Evolutionary conservation across 2,113 vertebrate genomes (phyloP), one percentile per base, ranked within the genome.

Genomic region (Nematolebias whitei): DNA sequence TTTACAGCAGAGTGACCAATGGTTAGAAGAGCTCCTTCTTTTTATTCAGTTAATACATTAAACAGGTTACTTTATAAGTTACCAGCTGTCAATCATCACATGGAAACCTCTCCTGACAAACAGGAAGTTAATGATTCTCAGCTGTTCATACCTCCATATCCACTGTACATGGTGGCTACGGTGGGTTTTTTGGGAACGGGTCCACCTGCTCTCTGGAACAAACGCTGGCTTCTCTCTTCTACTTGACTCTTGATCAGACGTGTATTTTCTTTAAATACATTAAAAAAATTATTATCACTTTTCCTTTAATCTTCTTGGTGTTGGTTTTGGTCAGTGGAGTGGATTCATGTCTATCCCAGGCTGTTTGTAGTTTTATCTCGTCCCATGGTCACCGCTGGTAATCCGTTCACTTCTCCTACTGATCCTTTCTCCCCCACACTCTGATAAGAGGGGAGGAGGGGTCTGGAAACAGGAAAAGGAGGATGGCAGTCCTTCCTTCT

Each of bases 71-170:
- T 19, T 19, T 47, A 40, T 67, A 67, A 53, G 44, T 72, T 53
- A 85, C 59, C 59, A 18, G 48, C 39, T 63, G 76, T 77, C 63
- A 76, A 68, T 24, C 70, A 60, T 41, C 40, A 74, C 44, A 61
- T 41, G 10, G 7, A 5, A 35, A n/a, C 23, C 53, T 4, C 15
- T 64, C 55, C 45, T 12, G 55, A 47, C 16, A 20, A 63, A 73
- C 44, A 66, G 3, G 32, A 23, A 59, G 71, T 79, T 77, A 79
- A 74, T 81, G 44, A 77, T 75, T 80, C 10, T n/a, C 47, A 48
- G 13, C 23, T 35, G 2, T 43, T 55, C 83, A 44, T 89, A 90
- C 88, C 88, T 90, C 85, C 85, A 85, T 88, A 88, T 85, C 85
- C 88, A 72, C 82, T 88, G 82, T 90, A 86, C 88, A 90, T 90